phyloP scores from a whole-genome alignment of 2,888 invertebrate species.

The Mythimna loreyi region DNA sequence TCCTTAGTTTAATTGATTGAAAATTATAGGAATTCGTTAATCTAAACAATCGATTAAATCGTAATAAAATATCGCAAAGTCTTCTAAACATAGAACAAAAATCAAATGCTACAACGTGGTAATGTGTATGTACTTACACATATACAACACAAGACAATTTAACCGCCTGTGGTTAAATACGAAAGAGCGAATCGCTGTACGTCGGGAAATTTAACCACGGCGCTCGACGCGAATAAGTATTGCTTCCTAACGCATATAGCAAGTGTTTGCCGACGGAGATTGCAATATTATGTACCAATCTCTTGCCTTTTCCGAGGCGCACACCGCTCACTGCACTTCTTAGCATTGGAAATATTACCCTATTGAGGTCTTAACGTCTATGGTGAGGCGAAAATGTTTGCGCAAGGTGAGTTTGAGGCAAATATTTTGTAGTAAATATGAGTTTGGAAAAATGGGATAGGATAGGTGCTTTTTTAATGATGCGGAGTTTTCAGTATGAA shows the following conservation, averaged over 20 bases:
- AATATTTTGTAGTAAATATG: conserved; percentile 44
- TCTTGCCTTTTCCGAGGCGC: conserved; percentile 78
- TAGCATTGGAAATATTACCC: conserved; percentile 81
- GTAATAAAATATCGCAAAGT: conserved; percentile 20
- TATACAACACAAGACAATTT: conserved; percentile 72
- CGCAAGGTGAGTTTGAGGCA: conserved; percentile 31
- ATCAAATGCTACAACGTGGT: conserved; percentile 43
- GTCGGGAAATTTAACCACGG: conserved; percentile 83
- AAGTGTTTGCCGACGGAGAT: conserved; percentile 85
- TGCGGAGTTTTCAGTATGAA: neutral
- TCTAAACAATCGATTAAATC: conserved; percentile 1
- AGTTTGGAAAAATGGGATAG: conserved; percentile 8
- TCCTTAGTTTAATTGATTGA: conserved; percentile 12
- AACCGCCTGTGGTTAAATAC: conserved; percentile 83
- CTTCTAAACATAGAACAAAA: conserved; percentile 34
- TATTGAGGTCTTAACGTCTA: conserved; percentile 72
- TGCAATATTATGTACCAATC: conserved; percentile 88
- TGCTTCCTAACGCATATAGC: conserved; percentile 79
- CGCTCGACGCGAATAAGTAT: conserved; percentile 80
- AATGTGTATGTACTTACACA: conserved; percentile 51
- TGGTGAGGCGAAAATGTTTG: conserved; percentile 65
- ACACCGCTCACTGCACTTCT: conserved; percentile 73
- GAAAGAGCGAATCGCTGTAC: conserved; percentile 86
- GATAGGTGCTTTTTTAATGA: neutral
- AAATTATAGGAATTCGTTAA: conserved; percentile 1